Base-by-base conservation (phyloP, 1,140 invertebrate genomes). In the Drosophila guanche region DNA sequence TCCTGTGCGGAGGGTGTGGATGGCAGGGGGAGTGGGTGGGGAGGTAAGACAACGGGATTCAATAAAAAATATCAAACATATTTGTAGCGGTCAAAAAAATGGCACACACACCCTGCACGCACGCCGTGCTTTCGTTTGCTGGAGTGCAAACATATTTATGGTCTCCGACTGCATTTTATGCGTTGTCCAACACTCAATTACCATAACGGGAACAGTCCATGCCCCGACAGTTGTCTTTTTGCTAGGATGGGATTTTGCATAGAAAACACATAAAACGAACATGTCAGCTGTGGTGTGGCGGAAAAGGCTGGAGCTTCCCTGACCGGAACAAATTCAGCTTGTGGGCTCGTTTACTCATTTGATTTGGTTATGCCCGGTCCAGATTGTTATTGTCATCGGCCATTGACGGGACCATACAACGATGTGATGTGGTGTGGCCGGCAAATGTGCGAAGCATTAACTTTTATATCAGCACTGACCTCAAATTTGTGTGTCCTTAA, bases 151-250 rank as follows among this genome's bases (percentile, higher is more conserved):
- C 59, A 86, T 85, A 85, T 88, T 81, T 88, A 81, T 78, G 65
- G 58, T 37, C 57, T 33, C 58, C 73, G 59, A 60, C 83, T 86
- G 83, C 83, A 83, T 86, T 86, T 86, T 78, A 86, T 86, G 83
- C 83, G 83, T 86, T 83, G 75, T 86, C 84, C 84, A 88, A 86
- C 83, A 86, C 83, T 86, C 83, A 83, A 86, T 86, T 86, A 88
- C 84, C 83, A 86, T 86, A 86, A 86, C 43, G 73, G 53, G 40
- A 45, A 85, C 76, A 58, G 65, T 40, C 5, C 23, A 8, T 78
- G 70, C 63, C 55, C 56, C 56, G 53, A 50, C 42, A 60, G 58
- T 54, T 72, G 71, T 88, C 70, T 62, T 56, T 47, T 59, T 83
- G 16, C 83, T 51, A 27, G 47, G 76, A 65, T 57, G 22, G 48